phyloP scores from a whole-genome alignment of 2,888 invertebrate genomes.

The Drosophila borborema region DNA sequence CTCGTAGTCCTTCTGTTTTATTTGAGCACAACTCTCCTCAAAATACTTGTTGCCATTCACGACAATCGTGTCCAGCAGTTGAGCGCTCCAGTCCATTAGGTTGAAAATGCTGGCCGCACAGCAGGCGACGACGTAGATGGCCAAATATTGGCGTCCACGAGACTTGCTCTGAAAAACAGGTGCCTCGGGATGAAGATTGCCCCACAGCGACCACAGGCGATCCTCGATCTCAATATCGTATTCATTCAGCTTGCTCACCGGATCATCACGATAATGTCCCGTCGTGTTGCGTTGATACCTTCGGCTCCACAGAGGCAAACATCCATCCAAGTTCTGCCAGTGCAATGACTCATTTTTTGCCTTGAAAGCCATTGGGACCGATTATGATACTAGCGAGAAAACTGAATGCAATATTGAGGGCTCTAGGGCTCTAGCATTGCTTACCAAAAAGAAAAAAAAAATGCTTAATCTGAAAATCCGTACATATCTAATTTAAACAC shows the following conservation, averaged over 20 bases:
- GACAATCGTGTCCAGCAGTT: slow-evolving; percentile 88
- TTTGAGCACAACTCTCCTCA: slow-evolving; percentile 85
- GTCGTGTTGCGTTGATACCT: slow-evolving; percentile 76
- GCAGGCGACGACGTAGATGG: slow-evolving; percentile 87
- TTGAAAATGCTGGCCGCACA: slow-evolving; percentile 87
- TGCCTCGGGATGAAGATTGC: slow-evolving; percentile 88
- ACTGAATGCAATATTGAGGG: slow-evolving; percentile 4
- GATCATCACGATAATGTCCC: slow-evolving; percentile 73
- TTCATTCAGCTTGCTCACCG: slow-evolving; percentile 85
- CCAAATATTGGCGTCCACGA: slow-evolving; percentile 88
- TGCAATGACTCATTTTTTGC: slow-evolving; percentile 70
- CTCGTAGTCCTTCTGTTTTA: slow-evolving; percentile 87
- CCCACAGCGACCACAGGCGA: slow-evolving; percentile 89
- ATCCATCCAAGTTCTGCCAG: slow-evolving; percentile 81
- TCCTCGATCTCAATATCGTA: slow-evolving; percentile 90
- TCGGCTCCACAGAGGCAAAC: slow-evolving; percentile 83
- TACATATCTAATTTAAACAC: neutral
- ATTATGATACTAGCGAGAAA: slow-evolving; percentile 19
- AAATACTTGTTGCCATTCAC: slow-evolving; percentile 87
- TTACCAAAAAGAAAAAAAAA: neutral
- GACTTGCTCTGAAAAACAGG: slow-evolving; percentile 86
- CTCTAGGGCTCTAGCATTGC: neutral
- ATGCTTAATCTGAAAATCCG: neutral
- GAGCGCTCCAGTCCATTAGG: slow-evolving; percentile 88
- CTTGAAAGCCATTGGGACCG: neutral